These are phyloP conservation scores for Ophion costatus DNA, from an alignment of 2,888 invertebrate species.

Conservation along the genomic window DNA sequence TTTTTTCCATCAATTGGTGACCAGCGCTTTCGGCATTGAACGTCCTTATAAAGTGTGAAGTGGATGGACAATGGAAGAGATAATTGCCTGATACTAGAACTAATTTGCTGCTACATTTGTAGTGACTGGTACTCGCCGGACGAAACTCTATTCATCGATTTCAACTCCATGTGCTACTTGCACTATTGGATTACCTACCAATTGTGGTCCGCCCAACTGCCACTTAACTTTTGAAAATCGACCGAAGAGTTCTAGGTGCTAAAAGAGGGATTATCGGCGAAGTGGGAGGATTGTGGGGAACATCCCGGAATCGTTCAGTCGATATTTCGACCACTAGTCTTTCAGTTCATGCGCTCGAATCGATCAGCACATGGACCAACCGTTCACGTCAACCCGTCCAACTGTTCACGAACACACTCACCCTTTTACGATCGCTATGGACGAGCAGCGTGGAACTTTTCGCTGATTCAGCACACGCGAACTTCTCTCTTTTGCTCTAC, in stretches of 20 bases:
- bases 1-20: background rate
- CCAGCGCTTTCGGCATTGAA: too few species aligned
- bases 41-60: too few species aligned
- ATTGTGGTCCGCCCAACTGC: slow-evolving; percentile 36
- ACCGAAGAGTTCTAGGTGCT: slow-evolving; percentile 1
- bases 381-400: slow-evolving; percentile 1
- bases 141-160: background rate
- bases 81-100: background rate
- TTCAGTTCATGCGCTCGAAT: slow-evolving; percentile 6
- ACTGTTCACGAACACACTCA: slow-evolving; percentile 15
- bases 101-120: background rate
- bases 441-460: slow-evolving; percentile 33
- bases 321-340: slow-evolving; percentile 38
- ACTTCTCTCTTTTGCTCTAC: slow-evolving; percentile 22
- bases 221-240: slow-evolving; percentile 50
- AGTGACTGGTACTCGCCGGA: background rate
- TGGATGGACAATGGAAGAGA: background rate
- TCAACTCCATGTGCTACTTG: background rate
- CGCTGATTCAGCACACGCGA: slow-evolving; percentile 50
- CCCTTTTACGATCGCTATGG: slow-evolving; percentile 5
- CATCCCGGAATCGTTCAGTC: slow-evolving; percentile 21
- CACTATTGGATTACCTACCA: slow-evolving; percentile 10
- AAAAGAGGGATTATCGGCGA: slow-evolving; percentile 32
- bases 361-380: background rate
- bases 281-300: slow-evolving; percentile 4